A percentile compares a stretch with the other conserved stretches of the same genome.
Conservation (phyloP, 2,888 invertebrate genomes). For the Oxytorus armatus region DNA sequence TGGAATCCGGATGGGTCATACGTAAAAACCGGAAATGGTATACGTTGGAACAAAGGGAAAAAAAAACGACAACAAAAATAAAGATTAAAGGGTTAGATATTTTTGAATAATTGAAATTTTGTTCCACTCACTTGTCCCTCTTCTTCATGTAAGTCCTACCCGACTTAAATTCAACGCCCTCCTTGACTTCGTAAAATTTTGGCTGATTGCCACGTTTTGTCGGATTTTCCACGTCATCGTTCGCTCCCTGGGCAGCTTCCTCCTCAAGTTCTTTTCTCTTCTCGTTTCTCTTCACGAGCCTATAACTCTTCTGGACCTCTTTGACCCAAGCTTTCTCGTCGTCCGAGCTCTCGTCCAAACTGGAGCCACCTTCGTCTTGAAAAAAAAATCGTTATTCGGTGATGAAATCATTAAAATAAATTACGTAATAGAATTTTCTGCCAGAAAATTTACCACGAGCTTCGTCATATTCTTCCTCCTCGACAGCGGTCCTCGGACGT, state of each 20-base stretch:
- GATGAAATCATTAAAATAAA: constrained; percentile 5
- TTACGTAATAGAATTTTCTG: constrained; percentile 15
- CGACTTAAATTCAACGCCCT: constrained; percentile 87
- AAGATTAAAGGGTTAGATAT: too few species aligned
- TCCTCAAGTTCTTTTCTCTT: constrained; percentile 78
- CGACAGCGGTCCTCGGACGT: constrained; percentile 75
- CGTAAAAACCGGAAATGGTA: too few species aligned
- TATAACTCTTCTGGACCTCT: constrained; percentile 92
- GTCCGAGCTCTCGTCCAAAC: constrained; percentile 88
- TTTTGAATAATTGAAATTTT: constrained; percentile 19
- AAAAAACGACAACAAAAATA: too few species aligned
- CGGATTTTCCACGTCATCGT: constrained; percentile 69
- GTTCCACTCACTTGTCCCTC: constrained; percentile 84
- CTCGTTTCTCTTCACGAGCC: constrained; percentile 87
- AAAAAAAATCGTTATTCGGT: too few species aligned
- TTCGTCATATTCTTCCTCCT: constrained; percentile 83
- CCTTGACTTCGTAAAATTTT: constrained; percentile 87
- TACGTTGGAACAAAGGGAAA: too few species aligned
- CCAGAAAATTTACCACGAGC: constrained; percentile 85
- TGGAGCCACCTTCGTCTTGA: constrained; percentile 75
- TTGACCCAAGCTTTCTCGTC: constrained; percentile 92
- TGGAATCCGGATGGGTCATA: too few species aligned
- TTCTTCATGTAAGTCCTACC: constrained; percentile 82
- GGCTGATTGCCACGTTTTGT: constrained; percentile 81
- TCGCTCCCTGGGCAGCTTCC: constrained; percentile 71